Evolutionary conservation across 2,888 invertebrate genomes (phyloP), one percentile per base, ranked within the genome.

Genomic region (Eupithecia tripunctaria): DNA sequence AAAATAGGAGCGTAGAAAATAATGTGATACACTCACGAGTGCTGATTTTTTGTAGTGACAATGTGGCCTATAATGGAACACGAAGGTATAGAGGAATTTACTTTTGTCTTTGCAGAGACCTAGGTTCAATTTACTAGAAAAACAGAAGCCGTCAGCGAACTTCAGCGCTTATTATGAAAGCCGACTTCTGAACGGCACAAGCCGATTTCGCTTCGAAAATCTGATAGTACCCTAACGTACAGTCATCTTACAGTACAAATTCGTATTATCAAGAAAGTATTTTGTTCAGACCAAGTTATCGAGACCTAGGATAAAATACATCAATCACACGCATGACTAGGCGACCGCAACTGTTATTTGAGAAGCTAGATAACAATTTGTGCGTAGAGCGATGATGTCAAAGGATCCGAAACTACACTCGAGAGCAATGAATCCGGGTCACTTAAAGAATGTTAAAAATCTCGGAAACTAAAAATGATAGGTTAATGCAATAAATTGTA

Each of bases 241-340:
- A 41, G 41, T 43, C 38, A 43, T 18, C 43, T 43, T n/a, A n/a
- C 7, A n/a, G 18, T 47, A 47, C n/a, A 47, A 47, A n/a, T 10
- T n/a, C 21, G 47, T 51, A 3, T 10, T 51, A 51, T 21, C 21
- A 21, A 21, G 47, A n/a, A 5, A 51, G 6, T 51, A 21, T 21
- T 51, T 51, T 21, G 47, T 51, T 51, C 21, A 51, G n/a, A 51
- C 21, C n/a, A 51, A 51, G 21, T 51, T 18, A 51, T 10, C 10
- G 21, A 51, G 56, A 63, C 21, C 32, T 29, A 27, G 32, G n/a
- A 36, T 10, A 10, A 32, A 12, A 36, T 36, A 63, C 27, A 63
- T 63, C 36, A 36, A 63, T 63, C 62, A 63, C 27, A n/a, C 4
- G 36, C 8, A n/a, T 36, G 62, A 36, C 62, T 36, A 27, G 62